phyloP scores from a whole-genome alignment of 2,113 vertebrate species.

The Phylloscopus trochiloides region DNA sequence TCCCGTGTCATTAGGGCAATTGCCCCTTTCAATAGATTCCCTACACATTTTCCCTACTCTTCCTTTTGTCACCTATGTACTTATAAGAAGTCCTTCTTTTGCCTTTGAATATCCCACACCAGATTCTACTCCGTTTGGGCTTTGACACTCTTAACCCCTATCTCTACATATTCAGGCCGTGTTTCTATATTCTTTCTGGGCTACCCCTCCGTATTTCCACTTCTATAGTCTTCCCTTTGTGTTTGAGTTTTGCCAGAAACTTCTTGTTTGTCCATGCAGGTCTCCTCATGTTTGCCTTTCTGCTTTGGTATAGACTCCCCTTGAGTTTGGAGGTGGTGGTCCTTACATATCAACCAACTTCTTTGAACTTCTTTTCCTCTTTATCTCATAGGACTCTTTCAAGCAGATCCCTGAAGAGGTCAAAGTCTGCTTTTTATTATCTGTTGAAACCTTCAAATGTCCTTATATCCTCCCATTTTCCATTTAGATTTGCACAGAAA shows the following conservation, averaged over 20 bases:
- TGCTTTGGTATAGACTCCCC: background rate
- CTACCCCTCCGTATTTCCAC: background rate
- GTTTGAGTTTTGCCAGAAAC: background rate
- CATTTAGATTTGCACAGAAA: background rate
- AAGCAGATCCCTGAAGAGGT: background rate
- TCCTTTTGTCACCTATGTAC: background rate
- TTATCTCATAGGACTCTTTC: background rate
- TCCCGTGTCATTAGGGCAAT: rapidly evolving
- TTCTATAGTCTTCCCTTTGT: background rate
- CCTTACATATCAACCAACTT: background rate
- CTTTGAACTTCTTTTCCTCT: background rate
- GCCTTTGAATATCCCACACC: background rate
- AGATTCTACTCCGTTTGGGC: background rate
- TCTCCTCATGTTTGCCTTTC: rapidly evolving
- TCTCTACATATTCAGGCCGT: background rate
- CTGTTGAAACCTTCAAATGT: background rate
- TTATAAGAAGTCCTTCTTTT: background rate
- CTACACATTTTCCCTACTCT: background rate
- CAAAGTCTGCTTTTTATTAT: background rate
- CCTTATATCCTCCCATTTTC: background rate
- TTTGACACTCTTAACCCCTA: background rate
- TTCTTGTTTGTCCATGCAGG: background rate
- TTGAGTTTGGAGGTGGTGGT: background rate
- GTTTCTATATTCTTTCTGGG: background rate
- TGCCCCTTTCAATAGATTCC: background rate